Evolutionary conservation across 1,140 invertebrate genomes (phyloP), one percentile per base, ranked within the genome.

Genomic region (Drosophila bocki): DNA sequence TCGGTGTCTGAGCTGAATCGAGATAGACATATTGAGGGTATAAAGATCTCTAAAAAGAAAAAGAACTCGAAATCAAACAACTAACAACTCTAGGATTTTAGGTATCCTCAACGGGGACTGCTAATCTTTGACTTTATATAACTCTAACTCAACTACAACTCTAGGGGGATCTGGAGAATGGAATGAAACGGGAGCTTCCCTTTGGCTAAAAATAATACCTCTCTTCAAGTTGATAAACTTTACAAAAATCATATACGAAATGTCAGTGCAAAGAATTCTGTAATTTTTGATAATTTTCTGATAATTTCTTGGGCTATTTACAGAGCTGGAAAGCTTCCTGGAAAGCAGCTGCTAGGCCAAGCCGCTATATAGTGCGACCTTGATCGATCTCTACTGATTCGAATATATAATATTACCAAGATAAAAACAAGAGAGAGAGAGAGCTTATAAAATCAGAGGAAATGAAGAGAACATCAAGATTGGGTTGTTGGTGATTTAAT

Each of bases 191-290:
- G 44, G 53, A 71, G 67, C 54, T 45, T 65, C 60, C 58, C 50
- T 51, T 44, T 26, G 4, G 17, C n/a, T 57, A 39, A 37, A 68
- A 58, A 37, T 53, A 32, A 54, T 22, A 69, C 22, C 48, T 68
- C 4, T 54, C 4, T 54, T 53, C 17, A 9, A 35, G 9, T n/a
- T 11, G 19, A 29, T 47, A 57, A 74, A 17, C 26, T 17, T 50
- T 45, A 39, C 39, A 1, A 35, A 45, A 32, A 42, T 26, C 5
- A 62, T 54, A 69, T 39, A 17, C 6, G 19, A 57, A 35, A 44
- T 60, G 35, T 59, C 37, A 45, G 81, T 84, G 82, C 82, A 71
- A 45, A 68, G 44, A 85, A 84, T 78, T 84, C 42, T 33, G 42
- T 8, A 60, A 56, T 56, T 64, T 75, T 65, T 2, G 13, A 44